These are phyloP conservation scores for Triplophysa dalaica DNA, from an alignment of 2,113 vertebrate genomes.

Conservation along the genomic window DNA sequence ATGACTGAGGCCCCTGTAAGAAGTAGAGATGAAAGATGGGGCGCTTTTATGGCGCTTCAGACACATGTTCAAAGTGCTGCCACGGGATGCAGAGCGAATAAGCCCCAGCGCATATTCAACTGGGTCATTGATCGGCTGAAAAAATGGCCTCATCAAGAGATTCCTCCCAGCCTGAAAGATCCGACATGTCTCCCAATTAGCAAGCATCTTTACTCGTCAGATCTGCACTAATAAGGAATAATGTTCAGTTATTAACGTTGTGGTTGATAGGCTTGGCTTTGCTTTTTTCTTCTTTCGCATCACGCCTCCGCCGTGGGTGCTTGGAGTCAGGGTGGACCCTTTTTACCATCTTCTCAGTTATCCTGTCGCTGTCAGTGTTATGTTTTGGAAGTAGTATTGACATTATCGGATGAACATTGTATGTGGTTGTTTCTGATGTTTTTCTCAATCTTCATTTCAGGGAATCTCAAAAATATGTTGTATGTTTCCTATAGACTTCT, in stretches of 20 bases:
- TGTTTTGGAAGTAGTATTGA: constrained; percentile 42
- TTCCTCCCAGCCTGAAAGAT: constrained; percentile 73
- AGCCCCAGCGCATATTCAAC: constrained; percentile 61
- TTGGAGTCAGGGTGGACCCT: constrained; percentile 57
- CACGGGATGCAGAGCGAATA: constrained; percentile 60
- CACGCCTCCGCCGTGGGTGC: constrained; percentile 52
- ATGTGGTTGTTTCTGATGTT: constrained; percentile 46
- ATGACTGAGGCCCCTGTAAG: constrained; percentile 53
- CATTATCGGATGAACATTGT: constrained; percentile 37
- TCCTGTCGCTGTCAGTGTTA: constrained; percentile 54
- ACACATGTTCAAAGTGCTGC: constrained; percentile 73
- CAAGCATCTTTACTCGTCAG: constrained; percentile 61
- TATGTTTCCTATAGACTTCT: not conserved
- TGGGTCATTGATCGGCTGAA: constrained; percentile 75
- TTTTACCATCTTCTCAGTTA: constrained; percentile 45
- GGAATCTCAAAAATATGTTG: not conserved
- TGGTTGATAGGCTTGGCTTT: constrained; percentile 61
- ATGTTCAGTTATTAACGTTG: constrained; percentile 71
- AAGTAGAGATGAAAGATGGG: constrained; percentile 71
- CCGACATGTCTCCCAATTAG: constrained; percentile 71
- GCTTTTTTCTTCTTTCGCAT: constrained; percentile 48
- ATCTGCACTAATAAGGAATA: constrained; percentile 69
- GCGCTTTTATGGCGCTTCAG: constrained; percentile 76
- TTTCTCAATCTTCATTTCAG: constrained; percentile 28
- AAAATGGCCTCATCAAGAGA: constrained; percentile 75